Percentiles rank a stretch among this genome's conserved stretches.
Evolutionary conservation across 2,888 invertebrate genomes (phyloP).

Genomic region (Himalopsyche tibetana): DNA sequence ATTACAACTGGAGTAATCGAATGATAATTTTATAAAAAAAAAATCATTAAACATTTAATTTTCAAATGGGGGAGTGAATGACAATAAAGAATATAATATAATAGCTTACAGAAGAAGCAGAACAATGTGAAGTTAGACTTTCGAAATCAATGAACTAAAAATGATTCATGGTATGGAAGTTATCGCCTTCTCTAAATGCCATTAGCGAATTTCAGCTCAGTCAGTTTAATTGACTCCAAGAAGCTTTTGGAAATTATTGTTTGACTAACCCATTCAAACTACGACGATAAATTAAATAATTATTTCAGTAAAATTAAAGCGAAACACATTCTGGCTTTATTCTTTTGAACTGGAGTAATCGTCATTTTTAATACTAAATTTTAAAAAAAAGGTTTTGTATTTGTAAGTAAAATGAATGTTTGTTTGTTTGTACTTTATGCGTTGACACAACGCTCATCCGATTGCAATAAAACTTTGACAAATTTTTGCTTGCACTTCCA

Average conservation of each 20-base stretch:
- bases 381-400: no score
- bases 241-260: slow-evolving; percentile 26
- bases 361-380: no score
- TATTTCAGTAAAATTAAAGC: no score
- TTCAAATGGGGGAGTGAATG: slow-evolving; percentile 44
- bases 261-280: slow-evolving; percentile 3
- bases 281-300: not conserved
- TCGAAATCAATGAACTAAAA: slow-evolving; percentile 63
- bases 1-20: no score
- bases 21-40: not conserved
- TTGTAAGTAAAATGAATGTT: no score
- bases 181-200: slow-evolving; percentile 53
- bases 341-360: no score
- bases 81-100: slow-evolving; percentile 40
- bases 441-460: no score
- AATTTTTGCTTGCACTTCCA: no score
- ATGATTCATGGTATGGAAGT: slow-evolving; percentile 63
- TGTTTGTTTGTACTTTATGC: no score
- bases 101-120: slow-evolving; percentile 29
- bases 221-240: slow-evolving; percentile 26
- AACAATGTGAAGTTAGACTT: slow-evolving; percentile 59
- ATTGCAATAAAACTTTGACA: no score
- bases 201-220: slow-evolving; percentile 51
- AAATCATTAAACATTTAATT: slow-evolving; percentile 49
- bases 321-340: no score